Conservation (phyloP, 1,140 invertebrate genomes). For the Macrobrachium rosenbergii region DNA sequence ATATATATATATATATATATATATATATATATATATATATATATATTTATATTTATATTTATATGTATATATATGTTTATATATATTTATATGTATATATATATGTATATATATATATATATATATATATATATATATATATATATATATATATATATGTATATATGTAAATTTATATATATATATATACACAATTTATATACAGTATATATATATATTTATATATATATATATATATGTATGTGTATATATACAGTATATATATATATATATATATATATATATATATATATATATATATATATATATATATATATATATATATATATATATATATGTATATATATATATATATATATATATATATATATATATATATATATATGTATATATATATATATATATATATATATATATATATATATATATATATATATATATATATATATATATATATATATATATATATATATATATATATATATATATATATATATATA, state of each 20-base stretch:
- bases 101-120: too few relatives aligned
- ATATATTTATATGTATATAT: too few relatives aligned
- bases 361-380: not conserved
- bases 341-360: too few relatives aligned
- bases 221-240: not conserved
- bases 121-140: too few relatives aligned
- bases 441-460: too few relatives aligned
- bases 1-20: constrained; percentile 43
- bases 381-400: not conserved
- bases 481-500: too few relatives aligned
- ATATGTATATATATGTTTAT: constrained; percentile 10
- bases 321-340: not conserved
- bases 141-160: not conserved
- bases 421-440: too few relatives aligned
- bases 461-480: too few relatives aligned
- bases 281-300: constrained; percentile 22
- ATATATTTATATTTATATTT: constrained; percentile 23
- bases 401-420: too few relatives aligned
- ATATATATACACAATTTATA: too few relatives aligned
- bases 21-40: constrained; percentile 33
- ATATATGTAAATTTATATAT: too few relatives aligned
- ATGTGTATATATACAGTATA: not conserved
- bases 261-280: constrained; percentile 18
- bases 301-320: constrained; percentile 14
- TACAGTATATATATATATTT: not conserved